Base-by-base conservation (phyloP, 2,888 invertebrate species). In the Marasmarcha lunaedactyla region DNA sequence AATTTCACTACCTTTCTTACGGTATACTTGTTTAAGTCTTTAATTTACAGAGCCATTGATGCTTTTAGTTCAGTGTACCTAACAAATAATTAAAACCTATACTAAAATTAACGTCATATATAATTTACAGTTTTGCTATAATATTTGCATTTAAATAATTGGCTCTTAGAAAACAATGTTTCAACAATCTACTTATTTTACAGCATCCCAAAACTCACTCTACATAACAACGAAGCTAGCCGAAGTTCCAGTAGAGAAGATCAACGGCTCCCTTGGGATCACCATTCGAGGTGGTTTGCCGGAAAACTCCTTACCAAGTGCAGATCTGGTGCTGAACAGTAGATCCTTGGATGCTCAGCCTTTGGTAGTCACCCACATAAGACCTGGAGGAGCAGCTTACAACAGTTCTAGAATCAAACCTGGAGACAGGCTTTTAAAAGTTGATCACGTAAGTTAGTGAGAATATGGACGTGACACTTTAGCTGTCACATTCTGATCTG, bases 341-440 rank as follows among this genome's bases (percentile, higher is more conserved):
- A 73, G 86, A 42, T 74, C 76, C 0, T 48, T 83, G 43, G 85
- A 86, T 13, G 81, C 87, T 1, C 88, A 91, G 49, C 94, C 97
- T 0, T 72, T 97, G 48, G 90, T 94, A 3, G 92, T 98, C 27
- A 97, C 96, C 0, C 92, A 94, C 56, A 92, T 97, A 3, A 86
- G 95, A 49, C 89, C 93, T 7, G 92, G 93, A 39, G 95, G 97
- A 0, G 93, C 97, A 0, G 95, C 96, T 1, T 93, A 95, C 48
- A 93, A 93, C 57, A 93, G 93, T 42, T 95, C 96, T 0, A 89
- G 95, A 46, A 90, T 97, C 47, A 91, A 95, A 64, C 90, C 94
- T 20, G 97, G 97, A 1, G 97, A 97, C 68, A 88, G 97, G 14
- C 78, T 97, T 15, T 60, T 97, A 43, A 92, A 94, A 50, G 93